Evolutionary conservation across 2,888 invertebrate genomes (phyloP).

Genomic region (Orthosia gracilis): DNA sequence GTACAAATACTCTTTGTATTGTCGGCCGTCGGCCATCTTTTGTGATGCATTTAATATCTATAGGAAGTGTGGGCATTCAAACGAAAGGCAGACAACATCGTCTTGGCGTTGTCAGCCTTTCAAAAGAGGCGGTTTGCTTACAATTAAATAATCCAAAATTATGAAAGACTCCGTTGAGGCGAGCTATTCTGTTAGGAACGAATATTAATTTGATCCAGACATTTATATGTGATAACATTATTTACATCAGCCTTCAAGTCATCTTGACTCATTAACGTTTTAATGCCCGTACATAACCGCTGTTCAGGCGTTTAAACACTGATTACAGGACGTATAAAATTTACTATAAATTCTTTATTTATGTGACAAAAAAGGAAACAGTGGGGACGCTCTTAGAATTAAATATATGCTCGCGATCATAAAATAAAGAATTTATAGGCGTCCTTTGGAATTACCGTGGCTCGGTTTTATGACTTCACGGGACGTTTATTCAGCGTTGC

Average conservation of each 20-base stretch:
- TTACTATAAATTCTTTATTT: conserved; percentile 86
- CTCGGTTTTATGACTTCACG: conserved; percentile 89
- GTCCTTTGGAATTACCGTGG: conserved; percentile 90
- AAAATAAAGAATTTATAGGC: conserved; percentile 91
- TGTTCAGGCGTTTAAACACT: conserved; percentile 79
- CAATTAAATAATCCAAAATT: conserved; percentile 72
- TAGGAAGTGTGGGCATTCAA: conserved; percentile 79
- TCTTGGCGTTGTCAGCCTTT: conserved; percentile 75
- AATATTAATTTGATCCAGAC: conserved; percentile 68
- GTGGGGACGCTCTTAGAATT: conserved; percentile 87
- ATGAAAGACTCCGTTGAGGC: conserved; percentile 62
- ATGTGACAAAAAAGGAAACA: conserved; percentile 88
- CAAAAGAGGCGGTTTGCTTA: conserved; percentile 78
- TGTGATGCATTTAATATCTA: conserved; percentile 81
- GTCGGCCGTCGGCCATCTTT: conserved; percentile 78
- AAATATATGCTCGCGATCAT: conserved; percentile 89
- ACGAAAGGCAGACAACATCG: conserved; percentile 59
- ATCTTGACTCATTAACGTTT: conserved; percentile 78
- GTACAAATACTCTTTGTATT: conserved; percentile 79
- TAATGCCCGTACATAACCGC: conserved; percentile 74
- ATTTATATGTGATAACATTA: conserved; percentile 74
- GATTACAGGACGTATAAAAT: conserved; percentile 83
- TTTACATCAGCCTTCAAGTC: conserved; percentile 74
- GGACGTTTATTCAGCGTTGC: conserved; percentile 86
- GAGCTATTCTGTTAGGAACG: conserved; percentile 69